A percentile compares a stretch with the other conserved stretches of the same genome.
Evolutionary conservation across 1,140 invertebrate genomes (phyloP).

Genomic region (Fopius arisanus): DNA sequence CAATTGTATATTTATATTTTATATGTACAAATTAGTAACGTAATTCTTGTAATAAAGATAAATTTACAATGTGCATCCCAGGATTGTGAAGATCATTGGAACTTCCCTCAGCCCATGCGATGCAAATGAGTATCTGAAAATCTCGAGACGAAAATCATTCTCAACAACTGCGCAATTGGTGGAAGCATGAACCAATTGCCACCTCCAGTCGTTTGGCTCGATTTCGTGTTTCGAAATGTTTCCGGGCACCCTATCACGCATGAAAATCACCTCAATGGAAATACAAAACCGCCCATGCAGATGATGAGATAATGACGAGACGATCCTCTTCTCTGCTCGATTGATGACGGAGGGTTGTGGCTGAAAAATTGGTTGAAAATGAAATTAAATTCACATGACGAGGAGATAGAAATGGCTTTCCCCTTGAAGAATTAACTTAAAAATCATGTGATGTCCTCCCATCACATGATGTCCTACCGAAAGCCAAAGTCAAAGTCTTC

Average conservation of each 20-base stretch:
- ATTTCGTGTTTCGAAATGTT: slow-evolving; percentile 32
- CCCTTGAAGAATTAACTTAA: background rate
- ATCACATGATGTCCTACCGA: too few species aligned
- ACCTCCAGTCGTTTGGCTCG: slow-evolving; percentile 35
- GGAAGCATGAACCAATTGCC: slow-evolving; percentile 34
- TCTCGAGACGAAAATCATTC: slow-evolving; percentile 22
- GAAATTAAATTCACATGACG: too few species aligned
- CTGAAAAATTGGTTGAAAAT: too few species aligned
- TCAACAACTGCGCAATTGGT: slow-evolving; percentile 28
- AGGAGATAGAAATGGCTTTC: background rate
- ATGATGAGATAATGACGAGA: background rate
- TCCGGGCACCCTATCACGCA: slow-evolving; percentile 23
- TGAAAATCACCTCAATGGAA: background rate
- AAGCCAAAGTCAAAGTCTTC: background rate
- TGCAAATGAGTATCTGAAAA: background rate
- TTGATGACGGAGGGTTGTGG: too few species aligned
- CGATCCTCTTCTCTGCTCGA: background rate
- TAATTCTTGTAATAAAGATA: slow-evolving; percentile 66
- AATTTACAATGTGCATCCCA: slow-evolving; percentile 56
- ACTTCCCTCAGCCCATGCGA: background rate
- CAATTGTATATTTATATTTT: slow-evolving; percentile 66
- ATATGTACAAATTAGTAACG: slow-evolving; percentile 65
- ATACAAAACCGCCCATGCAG: background rate
- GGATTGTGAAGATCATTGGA: background rate
- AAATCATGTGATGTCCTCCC: background rate